phyloP scores from a whole-genome alignment of 35 echinoderm and acorn worm species.

The Apostichopus californicus region DNA sequence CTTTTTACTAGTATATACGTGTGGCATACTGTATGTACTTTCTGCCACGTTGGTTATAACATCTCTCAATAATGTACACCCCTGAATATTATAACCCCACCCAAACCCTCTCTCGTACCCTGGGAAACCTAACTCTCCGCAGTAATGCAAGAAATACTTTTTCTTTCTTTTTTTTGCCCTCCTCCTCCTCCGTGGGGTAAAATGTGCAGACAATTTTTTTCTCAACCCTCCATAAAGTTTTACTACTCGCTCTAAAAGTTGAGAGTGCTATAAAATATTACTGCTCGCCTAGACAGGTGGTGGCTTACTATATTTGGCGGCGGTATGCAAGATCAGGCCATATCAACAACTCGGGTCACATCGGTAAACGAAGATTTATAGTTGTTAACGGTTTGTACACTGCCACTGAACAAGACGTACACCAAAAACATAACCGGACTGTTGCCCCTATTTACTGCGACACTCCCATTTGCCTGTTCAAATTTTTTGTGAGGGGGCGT shows the following conservation, averaged over 20 bases:
- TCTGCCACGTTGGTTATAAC: too few relatives aligned
- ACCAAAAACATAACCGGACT: neutral
- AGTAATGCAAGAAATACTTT: neutral
- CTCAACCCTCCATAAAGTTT: slow-evolving; percentile 55
- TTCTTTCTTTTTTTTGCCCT: neutral
- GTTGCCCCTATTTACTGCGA: neutral
- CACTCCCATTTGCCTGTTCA: neutral
- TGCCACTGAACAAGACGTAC: neutral
- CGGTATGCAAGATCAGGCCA: slow-evolving; percentile 42
- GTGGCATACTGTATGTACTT: too few relatives aligned
- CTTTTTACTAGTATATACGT: neutral
- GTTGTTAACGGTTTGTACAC: neutral
- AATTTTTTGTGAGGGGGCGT: neutral
- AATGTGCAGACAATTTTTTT: slow-evolving; percentile 45
- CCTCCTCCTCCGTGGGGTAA: slow-evolving; percentile 26
- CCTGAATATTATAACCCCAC: neutral
- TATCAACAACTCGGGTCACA: slow-evolving; percentile 24
- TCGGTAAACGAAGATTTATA: neutral
- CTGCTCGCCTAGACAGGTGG: slow-evolving; percentile 37
- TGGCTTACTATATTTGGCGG: slow-evolving; percentile 23
- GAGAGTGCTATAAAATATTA: slow-evolving; percentile 60
- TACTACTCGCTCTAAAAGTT: slow-evolving; percentile 57
- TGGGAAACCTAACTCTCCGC: neutral
- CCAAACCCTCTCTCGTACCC: neutral
- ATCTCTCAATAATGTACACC: neutral